These are phyloP conservation scores for Tricholauxania praeusta DNA, from an alignment of 2,888 invertebrate species.

Conservation along the genomic window DNA sequence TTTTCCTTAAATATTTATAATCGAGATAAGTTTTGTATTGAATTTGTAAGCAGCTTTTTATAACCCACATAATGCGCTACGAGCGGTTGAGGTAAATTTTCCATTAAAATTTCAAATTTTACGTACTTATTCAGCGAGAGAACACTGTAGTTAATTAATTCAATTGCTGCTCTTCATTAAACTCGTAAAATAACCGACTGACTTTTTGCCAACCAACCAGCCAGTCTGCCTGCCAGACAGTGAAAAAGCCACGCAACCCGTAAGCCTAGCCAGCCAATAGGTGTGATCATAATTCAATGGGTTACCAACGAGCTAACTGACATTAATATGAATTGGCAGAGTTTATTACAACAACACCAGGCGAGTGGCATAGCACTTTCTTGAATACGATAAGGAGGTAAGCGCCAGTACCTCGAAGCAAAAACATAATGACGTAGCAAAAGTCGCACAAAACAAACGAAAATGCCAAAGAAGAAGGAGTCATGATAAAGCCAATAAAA, in stretches of 20 bases:
- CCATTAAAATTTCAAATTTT: too few species aligned
- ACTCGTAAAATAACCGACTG: neutral
- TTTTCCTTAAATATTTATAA: too few species aligned
- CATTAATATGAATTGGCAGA: slow-evolving; percentile 15
- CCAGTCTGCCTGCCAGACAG: neutral
- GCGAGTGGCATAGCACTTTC: too few species aligned
- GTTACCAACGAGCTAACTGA: neutral
- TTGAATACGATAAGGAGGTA: neutral
- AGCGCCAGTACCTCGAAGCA: neutral
- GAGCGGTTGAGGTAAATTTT: too few species aligned
- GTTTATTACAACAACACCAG: neutral
- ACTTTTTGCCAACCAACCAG: neutral
- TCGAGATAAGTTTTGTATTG: too few species aligned
- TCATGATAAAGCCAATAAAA: neutral
- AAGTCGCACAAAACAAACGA: too few species aligned
- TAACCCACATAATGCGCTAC: too few species aligned
- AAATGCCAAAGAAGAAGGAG: too few species aligned
- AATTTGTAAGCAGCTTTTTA: too few species aligned
- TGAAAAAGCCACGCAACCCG: neutral
- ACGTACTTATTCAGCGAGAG: neutral
- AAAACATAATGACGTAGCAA: too few species aligned
- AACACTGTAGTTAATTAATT: slow-evolving; percentile 7
- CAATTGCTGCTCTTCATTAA: slow-evolving; percentile 12
- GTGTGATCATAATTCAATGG: slow-evolving; percentile 22
- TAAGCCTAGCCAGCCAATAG: neutral